Percentiles rank a stretch among this genome's conserved stretches.
These are phyloP conservation scores for Hyperoodon ampullatus DNA, from an alignment of 2,113 vertebrate genomes.

Conservation along the genomic window DNA sequence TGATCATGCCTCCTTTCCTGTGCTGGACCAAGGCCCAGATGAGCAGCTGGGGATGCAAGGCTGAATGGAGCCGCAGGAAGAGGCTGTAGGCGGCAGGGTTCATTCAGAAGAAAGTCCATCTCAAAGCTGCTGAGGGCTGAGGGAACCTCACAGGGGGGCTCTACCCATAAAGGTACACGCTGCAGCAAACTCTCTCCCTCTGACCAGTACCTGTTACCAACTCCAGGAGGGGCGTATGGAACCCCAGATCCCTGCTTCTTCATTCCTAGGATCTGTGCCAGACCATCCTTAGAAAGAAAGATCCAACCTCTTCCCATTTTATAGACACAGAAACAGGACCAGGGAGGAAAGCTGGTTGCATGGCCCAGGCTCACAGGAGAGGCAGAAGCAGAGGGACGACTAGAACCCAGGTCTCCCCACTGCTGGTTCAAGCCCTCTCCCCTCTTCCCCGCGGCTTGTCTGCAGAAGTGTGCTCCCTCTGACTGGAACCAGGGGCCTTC, in stretches of 20 bases:
- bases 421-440: background rate
- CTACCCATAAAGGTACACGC: no score
- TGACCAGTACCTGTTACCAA: background rate
- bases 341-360: background rate
- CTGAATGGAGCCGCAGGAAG: conserved; percentile 49
- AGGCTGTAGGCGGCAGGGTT: conserved; percentile 41
- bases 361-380: background rate
- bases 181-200: background rate
- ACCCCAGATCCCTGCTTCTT: background rate
- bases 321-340: conserved; percentile 21
- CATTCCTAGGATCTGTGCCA: background rate
- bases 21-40: conserved; percentile 33
- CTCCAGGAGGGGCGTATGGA: background rate
- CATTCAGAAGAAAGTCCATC: conserved; percentile 67
- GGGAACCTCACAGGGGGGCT: background rate
- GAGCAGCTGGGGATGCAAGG: conserved; percentile 55
- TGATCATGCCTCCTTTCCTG: conserved; percentile 40
- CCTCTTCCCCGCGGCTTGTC: background rate
- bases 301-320: conserved; percentile 8
- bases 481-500: background rate
- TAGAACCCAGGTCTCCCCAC: background rate
- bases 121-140: background rate
- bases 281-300: background rate
- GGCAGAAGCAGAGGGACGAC: background rate
- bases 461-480: background rate